phyloP scores from a whole-genome alignment of 2,113 vertebrate genomes.

The Calypte anna region DNA sequence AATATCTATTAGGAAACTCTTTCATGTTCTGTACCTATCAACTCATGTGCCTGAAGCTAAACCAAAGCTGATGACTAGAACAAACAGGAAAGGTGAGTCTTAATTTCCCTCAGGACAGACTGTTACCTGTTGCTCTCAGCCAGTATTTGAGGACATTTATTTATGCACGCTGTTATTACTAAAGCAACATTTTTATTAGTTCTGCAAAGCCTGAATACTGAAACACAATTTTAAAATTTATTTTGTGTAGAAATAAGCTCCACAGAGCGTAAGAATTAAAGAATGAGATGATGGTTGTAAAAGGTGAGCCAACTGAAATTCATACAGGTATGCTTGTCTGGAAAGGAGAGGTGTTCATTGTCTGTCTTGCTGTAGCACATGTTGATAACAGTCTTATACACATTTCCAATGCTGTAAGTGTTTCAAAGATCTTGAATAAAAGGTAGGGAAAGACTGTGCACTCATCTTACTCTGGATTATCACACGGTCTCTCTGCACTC shows the following conservation, averaged over 20 bases:
- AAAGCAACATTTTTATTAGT: not conserved
- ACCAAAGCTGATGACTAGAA: not conserved
- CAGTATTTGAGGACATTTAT: not conserved
- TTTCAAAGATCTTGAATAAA: not conserved
- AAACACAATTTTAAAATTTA: not conserved
- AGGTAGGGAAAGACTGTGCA: not conserved
- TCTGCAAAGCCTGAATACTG: not conserved
- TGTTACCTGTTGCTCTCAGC: not conserved
- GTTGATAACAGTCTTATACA: not conserved
- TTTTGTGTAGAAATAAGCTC: not conserved
- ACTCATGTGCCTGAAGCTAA: not conserved
- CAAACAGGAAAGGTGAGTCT: not conserved
- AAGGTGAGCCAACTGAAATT: not conserved
- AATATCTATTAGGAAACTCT: not conserved
- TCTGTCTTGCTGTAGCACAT: not conserved
- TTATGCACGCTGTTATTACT: not conserved
- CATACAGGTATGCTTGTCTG: not conserved
- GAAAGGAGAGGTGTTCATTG: not conserved
- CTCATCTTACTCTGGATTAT: conserved; percentile 90
- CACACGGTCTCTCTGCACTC: conserved; percentile 89
- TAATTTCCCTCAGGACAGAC: not conserved
- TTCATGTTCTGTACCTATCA: not conserved
- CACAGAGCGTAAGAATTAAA: not conserved
- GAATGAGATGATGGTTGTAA: not conserved
- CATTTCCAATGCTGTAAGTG: not conserved